Conservation (phyloP, 2,888 invertebrate species). For the Tipula vernalis region DNA sequence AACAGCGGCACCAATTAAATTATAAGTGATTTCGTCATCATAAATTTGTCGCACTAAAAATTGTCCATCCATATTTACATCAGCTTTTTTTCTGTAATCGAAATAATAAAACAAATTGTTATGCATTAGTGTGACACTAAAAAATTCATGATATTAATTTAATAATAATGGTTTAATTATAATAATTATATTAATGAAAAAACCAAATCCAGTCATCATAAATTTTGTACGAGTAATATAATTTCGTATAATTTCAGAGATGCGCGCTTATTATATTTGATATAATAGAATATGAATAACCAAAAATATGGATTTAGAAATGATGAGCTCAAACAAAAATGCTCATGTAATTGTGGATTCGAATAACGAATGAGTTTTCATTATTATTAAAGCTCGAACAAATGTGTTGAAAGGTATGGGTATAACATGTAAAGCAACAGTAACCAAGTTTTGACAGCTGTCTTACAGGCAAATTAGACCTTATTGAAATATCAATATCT, state of each 20-base stretch:
- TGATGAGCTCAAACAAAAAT: no score
- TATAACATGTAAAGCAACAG: no score
- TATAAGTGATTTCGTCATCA: conserved; percentile 90
- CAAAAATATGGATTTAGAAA: no score
- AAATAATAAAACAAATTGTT: conserved; percentile 16
- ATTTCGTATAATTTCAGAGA: neutral
- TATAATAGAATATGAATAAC: no score
- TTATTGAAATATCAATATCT: no score
- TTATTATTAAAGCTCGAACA: no score
- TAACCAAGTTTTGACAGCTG: no score
- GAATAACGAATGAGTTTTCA: no score
- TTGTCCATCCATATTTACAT: conserved; percentile 88
- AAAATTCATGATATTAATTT: neutral
- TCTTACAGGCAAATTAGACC: no score
- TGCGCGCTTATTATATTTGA: neutral
- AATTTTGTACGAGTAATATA: neutral
- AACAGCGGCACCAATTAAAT: conserved; percentile 82
- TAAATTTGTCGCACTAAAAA: conserved; percentile 90
- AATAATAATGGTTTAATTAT: neutral
- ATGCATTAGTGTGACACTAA: neutral
- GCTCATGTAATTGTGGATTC: no score
- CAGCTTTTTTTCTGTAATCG: conserved; percentile 71
- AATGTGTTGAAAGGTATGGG: no score
- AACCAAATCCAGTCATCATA: neutral
- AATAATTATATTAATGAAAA: neutral